Base-by-base conservation (phyloP, 2,113 vertebrate genomes). In the Actenoides lindsayi region DNA sequence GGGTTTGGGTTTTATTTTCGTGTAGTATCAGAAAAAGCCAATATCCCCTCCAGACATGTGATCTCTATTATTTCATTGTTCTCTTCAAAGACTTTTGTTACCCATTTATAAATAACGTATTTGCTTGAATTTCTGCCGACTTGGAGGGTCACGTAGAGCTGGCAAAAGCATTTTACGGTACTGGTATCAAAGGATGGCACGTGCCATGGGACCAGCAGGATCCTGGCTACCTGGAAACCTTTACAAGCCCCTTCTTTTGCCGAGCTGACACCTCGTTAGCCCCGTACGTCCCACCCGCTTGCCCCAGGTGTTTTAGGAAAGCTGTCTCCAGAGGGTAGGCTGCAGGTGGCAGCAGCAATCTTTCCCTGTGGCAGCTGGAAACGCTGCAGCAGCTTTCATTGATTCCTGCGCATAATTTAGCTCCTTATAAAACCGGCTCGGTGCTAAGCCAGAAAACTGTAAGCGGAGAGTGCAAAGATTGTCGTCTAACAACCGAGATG, bases 301-400 rank as follows among this genome's bases (percentile, higher is more conserved):
- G 83, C 18, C 6, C 70, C 53, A 71, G 76, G 35, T 35, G 28
- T 33, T 64, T 4, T 0, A 19, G 16, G 30, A 25, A 46, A 70
- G 30, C 44, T n/a, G 44, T 41, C 59, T 44, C 42, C 24, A 5
- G 69, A 31, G 42, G 76, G 33, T 56, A 50, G 96, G 54, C 97
- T 96, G 96, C 94, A 97, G 97, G 93, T 96, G 97, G 97, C 96
- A 97, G 97, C 95, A 97, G n/a, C 65, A 68, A 16, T 35, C 97
- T 96, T 87, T 65, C 57, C 62, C 82, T 25, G 54, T 33, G 35
- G 85, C 79, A 83, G 87, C 67, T 74, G 70, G 25, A 59, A 54
- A 19, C 37, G 86, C 86, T 76, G 95, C 75, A 20, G 93, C 93
- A 46, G 70, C 60, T 10, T 37, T 90, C 77, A 50, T 44, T 7